Evolutionary conservation across 2,888 invertebrate species (phyloP), one percentile per base, ranked within the genome.

Genomic region (Zygaena filipendulae): DNA sequence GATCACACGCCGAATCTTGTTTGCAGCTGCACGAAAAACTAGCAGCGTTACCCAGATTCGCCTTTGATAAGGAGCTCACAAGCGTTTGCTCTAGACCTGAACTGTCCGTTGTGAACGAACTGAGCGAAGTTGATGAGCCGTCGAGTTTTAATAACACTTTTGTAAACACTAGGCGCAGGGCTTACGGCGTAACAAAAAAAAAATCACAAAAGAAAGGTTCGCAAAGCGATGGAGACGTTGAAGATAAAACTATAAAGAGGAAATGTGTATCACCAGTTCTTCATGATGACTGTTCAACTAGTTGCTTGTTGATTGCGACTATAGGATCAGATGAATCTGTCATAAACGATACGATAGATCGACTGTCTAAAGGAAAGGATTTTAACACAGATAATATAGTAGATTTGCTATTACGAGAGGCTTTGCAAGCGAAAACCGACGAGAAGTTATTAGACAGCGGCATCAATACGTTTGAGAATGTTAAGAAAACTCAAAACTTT

Each of bases 21-120:
- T n/a, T n/a, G n/a, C 61, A 75, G 75, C 56, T 74, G 2, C 61
- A 53, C 12, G 66, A 67, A 11, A 72, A 54, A 36, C 32, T 74
- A 39, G 50, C 50, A 13, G 53, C 53, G 2, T 44, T 69, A 18
- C 63, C 72, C 3, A 38, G 37, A 2, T 49, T 43, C 25, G 37
- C 25, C 25, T 66, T 48, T 25, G 55, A 58, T n/a, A 66, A 56
- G 34, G 50, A 59, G 28, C 45, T 49, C 3, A 36, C 45, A 2
- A 51, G 46, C 16, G 52, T 70, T 1, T 57, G 59, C 27, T 55
- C 48, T 3, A 27, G 29, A 2, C 71, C 70, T 1, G 49, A 58
- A 6, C 40, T 72, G 3, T 62, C 71, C 0, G 45, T 40, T n/a
- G 61, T 75, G 1, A 45, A 54, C 1, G 72, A 74, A 45, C 31